Conservation (phyloP, 2,797 vertebrate genomes). For the Sebastes iracundus region DNA sequence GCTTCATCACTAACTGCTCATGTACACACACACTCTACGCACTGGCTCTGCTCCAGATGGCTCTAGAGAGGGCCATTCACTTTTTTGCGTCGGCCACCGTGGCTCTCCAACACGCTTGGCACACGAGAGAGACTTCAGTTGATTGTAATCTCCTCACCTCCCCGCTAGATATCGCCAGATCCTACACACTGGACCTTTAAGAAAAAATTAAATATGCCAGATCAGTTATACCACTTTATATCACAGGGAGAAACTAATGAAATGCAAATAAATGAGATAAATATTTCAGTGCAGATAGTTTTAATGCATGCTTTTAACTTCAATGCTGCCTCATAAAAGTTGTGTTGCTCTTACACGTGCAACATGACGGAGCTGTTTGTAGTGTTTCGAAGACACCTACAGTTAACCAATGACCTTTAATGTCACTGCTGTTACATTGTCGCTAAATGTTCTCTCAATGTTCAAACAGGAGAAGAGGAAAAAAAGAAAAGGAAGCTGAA, state of each 20-base stretch:
- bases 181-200: no score
- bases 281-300: not conserved
- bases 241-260: not conserved
- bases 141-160: no score
- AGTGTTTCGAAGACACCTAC: not conserved
- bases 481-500: constrained; percentile 11
- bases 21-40: no score
- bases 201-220: no score
- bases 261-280: not conserved
- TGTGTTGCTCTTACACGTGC: not conserved
- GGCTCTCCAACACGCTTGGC: no score
- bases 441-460: not conserved
- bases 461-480: constrained; percentile 43
- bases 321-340: not conserved
- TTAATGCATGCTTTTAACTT: not conserved
- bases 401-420: not conserved
- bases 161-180: no score
- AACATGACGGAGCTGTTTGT: not conserved
- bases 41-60: no score
- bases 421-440: not conserved
- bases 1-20: no score
- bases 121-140: no score
- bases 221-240: not conserved
- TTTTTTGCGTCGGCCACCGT: no score
- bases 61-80: no score